Base-by-base conservation (phyloP, 2,113 vertebrate species). In the Rissa tridactyla region DNA sequence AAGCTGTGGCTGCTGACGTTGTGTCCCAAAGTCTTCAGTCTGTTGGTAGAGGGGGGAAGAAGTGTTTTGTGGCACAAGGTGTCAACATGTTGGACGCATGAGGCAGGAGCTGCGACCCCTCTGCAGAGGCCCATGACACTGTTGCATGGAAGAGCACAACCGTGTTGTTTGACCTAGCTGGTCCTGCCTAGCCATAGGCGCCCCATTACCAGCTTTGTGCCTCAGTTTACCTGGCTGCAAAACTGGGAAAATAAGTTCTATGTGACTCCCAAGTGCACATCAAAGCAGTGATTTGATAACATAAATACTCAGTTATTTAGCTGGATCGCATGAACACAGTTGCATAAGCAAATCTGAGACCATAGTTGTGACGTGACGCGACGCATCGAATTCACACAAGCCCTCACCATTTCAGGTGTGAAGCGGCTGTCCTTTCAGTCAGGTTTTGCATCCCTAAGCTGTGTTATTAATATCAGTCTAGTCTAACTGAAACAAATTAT, bases 31-130 rank as follows among this genome's bases (percentile, higher is more conserved):
- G 29, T 3, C 66, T 40, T 18, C 75, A 40, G 51, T 27, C 44
- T 16, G 26, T 26, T 30, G 57, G 29, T 38, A 78, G 66, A 40
- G 25, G 36, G 6, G 11, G 29, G 3, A 40, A 77, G 11, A 54
- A 88, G 11, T 4, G 4, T 57, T 51, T 27, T 20, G 8, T 23
- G 40, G 58, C 20, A 49, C 2, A 3, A 32, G 19, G 38, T 9
- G 15, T 21, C 17, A 5, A 18, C 1, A 5, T 4, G 12, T 2
- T 3, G 34, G 54, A 58, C 2, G 2, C 4, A 3, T 0, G 9
- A 21, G 10, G 7, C 2, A 40, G 69, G 13, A 81, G n/a, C 16
- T 32, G 40, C 15, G 54, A 79, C 11, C 9, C 2, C 18, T 30
- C 38, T n/a, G 49, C 60, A 82, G n/a, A 83, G 32, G n/a, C 38